Conservation (phyloP, 37 sponge, comb jelly and placozoan species). For the Ephydatia muelleri region DNA sequence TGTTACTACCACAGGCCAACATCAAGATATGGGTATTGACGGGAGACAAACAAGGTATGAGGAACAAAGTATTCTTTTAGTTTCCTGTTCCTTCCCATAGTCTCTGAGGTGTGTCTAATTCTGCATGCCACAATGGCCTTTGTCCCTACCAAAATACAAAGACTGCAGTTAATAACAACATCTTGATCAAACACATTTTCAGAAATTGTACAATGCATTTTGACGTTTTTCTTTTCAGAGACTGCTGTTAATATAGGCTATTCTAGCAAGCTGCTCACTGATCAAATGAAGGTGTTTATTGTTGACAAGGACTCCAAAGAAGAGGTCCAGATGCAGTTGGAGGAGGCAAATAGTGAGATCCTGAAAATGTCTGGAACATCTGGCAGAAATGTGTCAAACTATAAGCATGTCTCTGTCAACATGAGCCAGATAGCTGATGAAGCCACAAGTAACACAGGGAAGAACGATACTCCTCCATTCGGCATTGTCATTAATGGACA, state of each 20-base stretch:
- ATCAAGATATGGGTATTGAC: slow-evolving; percentile 99
- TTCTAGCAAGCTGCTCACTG: slow-evolving; percentile 83
- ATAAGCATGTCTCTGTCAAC: neutral
- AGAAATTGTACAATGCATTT: too few species aligned
- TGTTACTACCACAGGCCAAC: slow-evolving; percentile 63
- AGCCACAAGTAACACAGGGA: neutral
- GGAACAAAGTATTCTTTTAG: neutral
- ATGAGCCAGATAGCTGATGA: neutral
- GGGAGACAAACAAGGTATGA: slow-evolving; percentile 95
- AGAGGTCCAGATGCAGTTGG: slow-evolving; percentile 56
- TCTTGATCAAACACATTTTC: too few species aligned
- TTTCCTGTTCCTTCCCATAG: too few species aligned
- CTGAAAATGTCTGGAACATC: neutral
- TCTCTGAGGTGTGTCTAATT: too few species aligned
- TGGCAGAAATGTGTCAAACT: neutral
- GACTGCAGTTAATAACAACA: too few species aligned
- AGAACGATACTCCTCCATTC: slow-evolving; percentile 40
- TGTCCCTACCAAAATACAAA: too few species aligned
- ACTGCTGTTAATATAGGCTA: slow-evolving; percentile 99
- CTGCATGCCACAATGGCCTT: too few species aligned
- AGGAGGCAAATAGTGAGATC: slow-evolving; percentile 48
- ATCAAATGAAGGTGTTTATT: slow-evolving; percentile 85
- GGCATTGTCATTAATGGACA: slow-evolving; percentile 87
- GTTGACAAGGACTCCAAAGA: slow-evolving; percentile 60
- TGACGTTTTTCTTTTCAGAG: slow-evolving; percentile 28